These are phyloP conservation scores for Clarias macrocephalus DNA, from an alignment of 2,113 vertebrate species.

Conservation along the genomic window DNA sequence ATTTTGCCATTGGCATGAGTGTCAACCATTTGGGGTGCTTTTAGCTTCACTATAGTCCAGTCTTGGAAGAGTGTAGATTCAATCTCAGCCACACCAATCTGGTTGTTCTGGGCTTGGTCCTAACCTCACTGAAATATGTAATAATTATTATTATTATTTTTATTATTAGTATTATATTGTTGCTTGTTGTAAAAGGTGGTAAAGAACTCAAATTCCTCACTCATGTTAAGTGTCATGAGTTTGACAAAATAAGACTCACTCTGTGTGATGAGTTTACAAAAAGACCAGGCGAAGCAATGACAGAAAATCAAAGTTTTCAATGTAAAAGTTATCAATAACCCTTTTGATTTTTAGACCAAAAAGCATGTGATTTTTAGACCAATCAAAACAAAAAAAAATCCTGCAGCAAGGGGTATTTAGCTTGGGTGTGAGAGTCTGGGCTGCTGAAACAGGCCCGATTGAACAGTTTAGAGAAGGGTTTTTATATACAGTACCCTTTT, in stretches of 20 bases:
- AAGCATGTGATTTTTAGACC: neutral
- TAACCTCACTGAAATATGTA: no score
- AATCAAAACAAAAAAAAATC: neutral
- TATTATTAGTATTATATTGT: neutral
- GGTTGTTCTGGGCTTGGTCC: no score
- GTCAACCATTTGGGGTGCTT: no score
- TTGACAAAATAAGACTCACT: neutral
- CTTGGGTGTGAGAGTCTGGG: neutral
- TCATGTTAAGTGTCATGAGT: neutral
- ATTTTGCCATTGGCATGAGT: no score
- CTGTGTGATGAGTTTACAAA: neutral
- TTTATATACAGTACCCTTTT: neutral
- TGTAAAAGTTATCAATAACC: no score
- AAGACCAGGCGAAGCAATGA: neutral
- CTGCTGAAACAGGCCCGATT: neutral
- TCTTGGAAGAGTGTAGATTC: no score
- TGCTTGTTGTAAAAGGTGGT: neutral
- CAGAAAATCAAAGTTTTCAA: neutral
- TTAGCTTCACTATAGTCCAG: no score
- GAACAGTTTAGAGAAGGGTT: neutral
- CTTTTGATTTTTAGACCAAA: neutral
- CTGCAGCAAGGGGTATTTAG: neutral
- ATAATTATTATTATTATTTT: no score
- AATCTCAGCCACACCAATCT: no score
- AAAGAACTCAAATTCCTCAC: neutral